Conservation (phyloP, 1,140 invertebrate genomes). For the Planococcus citri region DNA sequence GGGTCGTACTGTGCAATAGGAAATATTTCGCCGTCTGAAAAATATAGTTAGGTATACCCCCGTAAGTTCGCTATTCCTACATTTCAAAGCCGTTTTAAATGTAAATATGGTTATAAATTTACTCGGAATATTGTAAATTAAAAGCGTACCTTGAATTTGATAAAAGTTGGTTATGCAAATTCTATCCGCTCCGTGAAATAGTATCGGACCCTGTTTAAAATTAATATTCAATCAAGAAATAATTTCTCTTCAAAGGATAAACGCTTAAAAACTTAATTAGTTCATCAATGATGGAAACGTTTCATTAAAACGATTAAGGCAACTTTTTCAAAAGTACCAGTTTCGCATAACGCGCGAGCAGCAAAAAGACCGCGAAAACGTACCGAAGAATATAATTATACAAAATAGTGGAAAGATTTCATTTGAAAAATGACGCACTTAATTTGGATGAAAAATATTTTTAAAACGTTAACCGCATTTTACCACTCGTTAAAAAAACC, state of each 20-base stretch:
- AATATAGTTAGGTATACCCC: too few relatives aligned
- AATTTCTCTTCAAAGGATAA: not conserved
- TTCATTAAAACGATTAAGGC: not conserved
- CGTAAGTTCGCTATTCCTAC: too few relatives aligned
- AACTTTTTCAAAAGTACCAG: not conserved
- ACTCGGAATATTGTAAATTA: not conserved
- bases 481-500: not conserved
- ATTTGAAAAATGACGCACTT: not conserved
- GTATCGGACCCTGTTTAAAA: not conserved
- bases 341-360: not conserved
- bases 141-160: not conserved
- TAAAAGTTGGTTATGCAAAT: not conserved
- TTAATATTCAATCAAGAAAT: not conserved
- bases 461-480: not conserved
- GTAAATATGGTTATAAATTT: not conserved
- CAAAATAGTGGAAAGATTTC: not conserved
- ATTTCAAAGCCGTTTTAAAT: too few relatives aligned
- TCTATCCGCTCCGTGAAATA: constrained; percentile 1
- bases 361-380: not conserved
- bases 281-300: not conserved
- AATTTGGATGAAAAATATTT: constrained; percentile 3
- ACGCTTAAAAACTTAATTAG: not conserved
- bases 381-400: not conserved
- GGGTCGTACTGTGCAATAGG: constrained; percentile 65
- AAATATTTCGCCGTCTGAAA: constrained; percentile 49